Conservation (phyloP, 2,888 invertebrate genomes). For the Antitype chi region DNA sequence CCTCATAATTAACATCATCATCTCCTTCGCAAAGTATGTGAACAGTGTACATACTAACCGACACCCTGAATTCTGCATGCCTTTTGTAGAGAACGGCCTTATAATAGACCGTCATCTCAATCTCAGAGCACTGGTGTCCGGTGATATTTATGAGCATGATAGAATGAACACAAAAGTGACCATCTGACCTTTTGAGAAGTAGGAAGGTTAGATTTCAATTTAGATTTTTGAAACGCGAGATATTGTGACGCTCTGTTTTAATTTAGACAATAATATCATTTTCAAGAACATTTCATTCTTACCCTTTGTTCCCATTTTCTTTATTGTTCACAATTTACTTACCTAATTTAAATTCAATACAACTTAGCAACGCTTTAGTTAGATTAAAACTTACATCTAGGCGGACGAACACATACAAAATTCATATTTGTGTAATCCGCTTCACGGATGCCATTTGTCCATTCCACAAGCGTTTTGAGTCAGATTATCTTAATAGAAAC, state of each 20-base stretch:
- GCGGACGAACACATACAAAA: conserved; percentile 14
- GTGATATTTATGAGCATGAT: too few relatives aligned
- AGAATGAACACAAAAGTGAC: too few relatives aligned
- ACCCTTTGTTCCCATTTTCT: not conserved
- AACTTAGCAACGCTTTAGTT: conserved; percentile 48
- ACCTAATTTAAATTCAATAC: conserved; percentile 35
- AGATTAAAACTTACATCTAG: conserved; percentile 45
- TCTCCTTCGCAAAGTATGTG: not conserved
- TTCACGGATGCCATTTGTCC: conserved; percentile 40
- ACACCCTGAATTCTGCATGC: conserved; percentile 1
- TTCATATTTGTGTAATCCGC: conserved; percentile 51
- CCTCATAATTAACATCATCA: not conserved
- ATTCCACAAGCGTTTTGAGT: conserved; percentile 32
- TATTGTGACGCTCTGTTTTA: not conserved
- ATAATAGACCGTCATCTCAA: conserved; percentile 25
- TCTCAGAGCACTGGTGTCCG: conserved; percentile 21
- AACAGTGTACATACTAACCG: not conserved
- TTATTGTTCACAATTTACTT: conserved; percentile 8
- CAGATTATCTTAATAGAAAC: conserved; percentile 45
- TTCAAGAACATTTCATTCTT: not conserved
- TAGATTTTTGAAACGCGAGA: not conserved
- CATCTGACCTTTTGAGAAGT: too few relatives aligned
- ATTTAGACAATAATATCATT: conserved; percentile 8
- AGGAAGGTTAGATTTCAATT: not conserved
- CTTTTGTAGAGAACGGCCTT: conserved; percentile 30